These are phyloP conservation scores for Deilephila porcellus DNA, from an alignment of 2,888 invertebrate genomes.

Conservation along the genomic window DNA sequence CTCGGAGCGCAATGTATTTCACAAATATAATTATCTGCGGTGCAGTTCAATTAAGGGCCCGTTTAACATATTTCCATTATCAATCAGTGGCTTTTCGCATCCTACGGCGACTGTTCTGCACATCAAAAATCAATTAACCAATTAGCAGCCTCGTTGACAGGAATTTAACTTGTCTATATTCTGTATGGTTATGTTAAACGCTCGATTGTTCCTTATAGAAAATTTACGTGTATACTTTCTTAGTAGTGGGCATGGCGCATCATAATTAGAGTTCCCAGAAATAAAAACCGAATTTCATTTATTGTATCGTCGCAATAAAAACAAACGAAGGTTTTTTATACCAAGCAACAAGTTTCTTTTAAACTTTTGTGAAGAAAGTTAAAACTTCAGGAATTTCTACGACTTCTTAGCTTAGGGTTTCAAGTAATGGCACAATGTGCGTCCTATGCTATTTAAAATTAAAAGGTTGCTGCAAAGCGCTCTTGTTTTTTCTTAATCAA, in stretches of 20 bases:
- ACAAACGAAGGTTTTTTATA: neutral
- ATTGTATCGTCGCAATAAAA: constrained; percentile 9
- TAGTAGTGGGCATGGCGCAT: neutral
- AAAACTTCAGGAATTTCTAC: constrained; percentile 33
- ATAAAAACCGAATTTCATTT: neutral
- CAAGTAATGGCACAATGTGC: constrained; percentile 5
- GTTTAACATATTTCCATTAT: constrained; percentile 18
- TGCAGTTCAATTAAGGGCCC: constrained; percentile 7
- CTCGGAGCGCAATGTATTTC: neutral
- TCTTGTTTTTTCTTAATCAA: neutral
- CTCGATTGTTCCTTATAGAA: neutral
- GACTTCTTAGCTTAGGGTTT: constrained; percentile 34
- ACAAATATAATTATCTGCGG: constrained; percentile 16
- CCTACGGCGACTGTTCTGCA: neutral
- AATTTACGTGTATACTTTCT: neutral
- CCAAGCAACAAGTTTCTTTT: constrained; percentile 29
- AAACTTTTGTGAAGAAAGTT: constrained; percentile 26
- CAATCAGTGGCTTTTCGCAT: constrained; percentile 6
- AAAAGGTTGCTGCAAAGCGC: neutral
- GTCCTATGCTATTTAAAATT: neutral
- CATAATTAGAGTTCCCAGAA: neutral
- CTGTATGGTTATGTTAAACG: neutral
- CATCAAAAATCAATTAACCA: constrained; percentile 5
- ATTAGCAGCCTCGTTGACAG: neutral
- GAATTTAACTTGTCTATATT: neutral